Percentiles rank a stretch among this genome's conserved stretches.
Conservation (phyloP, 2,113 vertebrate genomes). For the Mustelus asterias region DNA sequence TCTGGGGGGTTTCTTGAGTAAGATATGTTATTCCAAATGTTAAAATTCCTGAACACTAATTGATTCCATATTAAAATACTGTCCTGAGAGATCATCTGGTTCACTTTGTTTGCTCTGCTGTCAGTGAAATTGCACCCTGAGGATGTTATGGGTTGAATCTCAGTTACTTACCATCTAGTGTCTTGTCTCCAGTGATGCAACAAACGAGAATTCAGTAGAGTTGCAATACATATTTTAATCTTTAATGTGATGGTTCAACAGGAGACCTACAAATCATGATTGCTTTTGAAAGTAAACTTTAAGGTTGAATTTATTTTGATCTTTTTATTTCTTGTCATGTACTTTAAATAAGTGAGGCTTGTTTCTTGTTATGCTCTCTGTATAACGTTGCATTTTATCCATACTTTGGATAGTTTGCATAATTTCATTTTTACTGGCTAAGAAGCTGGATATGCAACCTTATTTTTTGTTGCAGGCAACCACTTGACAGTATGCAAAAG, state of each 20-base stretch:
- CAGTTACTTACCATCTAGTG: not conserved
- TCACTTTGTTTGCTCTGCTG: not conserved
- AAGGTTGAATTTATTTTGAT: not conserved
- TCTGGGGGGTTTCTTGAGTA: not conserved
- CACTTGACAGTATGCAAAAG: not conserved
- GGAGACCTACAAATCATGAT: not conserved
- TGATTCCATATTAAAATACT: not conserved
- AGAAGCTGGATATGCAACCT: not conserved
- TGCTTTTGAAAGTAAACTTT: not conserved
- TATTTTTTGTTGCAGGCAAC: not conserved
- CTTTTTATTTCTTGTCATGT: not conserved
- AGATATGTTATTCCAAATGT: not conserved
- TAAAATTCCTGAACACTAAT: not conserved
- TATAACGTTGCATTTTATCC: not conserved
- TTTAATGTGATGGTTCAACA: not conserved
- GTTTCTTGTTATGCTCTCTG: not conserved
- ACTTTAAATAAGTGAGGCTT: not conserved
- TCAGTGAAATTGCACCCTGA: not conserved
- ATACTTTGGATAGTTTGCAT: not conserved
- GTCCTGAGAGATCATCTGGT: not conserved
- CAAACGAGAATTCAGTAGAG: not conserved
- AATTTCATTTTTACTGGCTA: not conserved
- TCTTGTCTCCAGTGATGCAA: not conserved
- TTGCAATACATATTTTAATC: not conserved
- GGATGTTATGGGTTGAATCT: not conserved